Evolutionary conservation across 30 jellyfish, hydroid and myxozoan species (phyloP), one percentile per base, ranked within the genome.

Genomic region (Aurelia aurita complex sp. Pacific): DNA sequence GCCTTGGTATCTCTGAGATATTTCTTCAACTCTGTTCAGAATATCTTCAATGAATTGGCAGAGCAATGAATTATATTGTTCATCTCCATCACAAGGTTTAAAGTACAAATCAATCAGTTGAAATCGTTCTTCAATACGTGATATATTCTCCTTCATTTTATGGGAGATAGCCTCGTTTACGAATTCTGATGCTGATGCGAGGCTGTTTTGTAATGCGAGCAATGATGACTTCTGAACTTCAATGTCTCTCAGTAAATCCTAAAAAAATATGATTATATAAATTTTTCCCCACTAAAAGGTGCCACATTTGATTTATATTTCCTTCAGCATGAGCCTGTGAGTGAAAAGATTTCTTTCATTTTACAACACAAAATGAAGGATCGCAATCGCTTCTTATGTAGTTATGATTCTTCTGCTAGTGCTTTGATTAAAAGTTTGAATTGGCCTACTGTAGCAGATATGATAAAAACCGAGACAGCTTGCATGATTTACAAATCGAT

Each of bases 161-260:
- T 12, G 17, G 17, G 12, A 11, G 16, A 51, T 17, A 6, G 36
- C 68, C 51, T 14, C 55, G 18, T 55, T 53, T 60, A 74, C 68
- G 50, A 12, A 14, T 6, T 52, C 93, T 23, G 87, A 64, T 60
- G 75, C 36, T 29, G 84, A 68, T n/a, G 82, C 34, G 23, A 74
- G 84, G 46, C 46, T 74, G 65, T 34, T 84, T 38, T 74, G 82
- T n/a, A 84, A 70, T 12, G 87, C 51, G 16, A 66, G 15, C 77
- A 84, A 46, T 62, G 76, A 38, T 5, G 93, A 40, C 34, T 73
- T 84, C 78, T 84, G 93, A 3, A 84, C 93, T 33, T 84, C 93
- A 74, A 84, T 55, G 55, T 84, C 93, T 50, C 72, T 84, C 69
- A 84, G 68, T 67, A 84, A 52, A 62, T 84, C 93, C 93, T 84